These are phyloP conservation scores for Zaprionus taronus DNA, from an alignment of 1,140 invertebrate genomes.

Conservation along the genomic window DNA sequence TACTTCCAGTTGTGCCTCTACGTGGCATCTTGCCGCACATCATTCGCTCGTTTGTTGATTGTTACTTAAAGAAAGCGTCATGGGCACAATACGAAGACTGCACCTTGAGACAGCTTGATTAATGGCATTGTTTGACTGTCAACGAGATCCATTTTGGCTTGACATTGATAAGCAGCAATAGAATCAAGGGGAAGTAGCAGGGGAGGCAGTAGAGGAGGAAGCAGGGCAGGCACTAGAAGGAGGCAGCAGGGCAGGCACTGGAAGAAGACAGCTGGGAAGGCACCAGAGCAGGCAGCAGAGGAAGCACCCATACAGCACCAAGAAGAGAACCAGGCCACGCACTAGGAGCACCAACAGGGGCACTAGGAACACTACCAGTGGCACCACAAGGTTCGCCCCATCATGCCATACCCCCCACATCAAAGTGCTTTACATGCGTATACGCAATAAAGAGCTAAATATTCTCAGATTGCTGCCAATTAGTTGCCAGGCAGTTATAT, in stretches of 20 bases:
- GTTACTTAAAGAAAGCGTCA: conserved; percentile 28
- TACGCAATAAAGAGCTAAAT: conserved; percentile 39
- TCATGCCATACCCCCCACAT: background rate
- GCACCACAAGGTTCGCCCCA: background rate
- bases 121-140: conserved; percentile 75
- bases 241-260: too few relatives aligned
- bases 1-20: background rate
- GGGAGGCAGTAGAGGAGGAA: background rate
- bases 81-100: conserved; percentile 31
- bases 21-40: background rate
- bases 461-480: conserved; percentile 33
- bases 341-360: background rate
- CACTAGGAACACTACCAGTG: background rate
- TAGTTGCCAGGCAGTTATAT: conserved; percentile 28
- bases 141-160: conserved; percentile 70
- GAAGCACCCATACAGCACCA: too few relatives aligned
- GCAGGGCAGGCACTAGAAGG: background rate
- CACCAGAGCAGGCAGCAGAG: too few relatives aligned
- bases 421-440: conserved; percentile 24
- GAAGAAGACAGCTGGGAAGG: too few relatives aligned
- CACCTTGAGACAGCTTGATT: conserved; percentile 75
- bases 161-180: conserved; percentile 63
- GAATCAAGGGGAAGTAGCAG: background rate
- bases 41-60: background rate
- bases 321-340: background rate